These are phyloP conservation scores for Drosophila sucinea DNA, from an alignment of 1,140 invertebrate genomes.

Conservation along the genomic window DNA sequence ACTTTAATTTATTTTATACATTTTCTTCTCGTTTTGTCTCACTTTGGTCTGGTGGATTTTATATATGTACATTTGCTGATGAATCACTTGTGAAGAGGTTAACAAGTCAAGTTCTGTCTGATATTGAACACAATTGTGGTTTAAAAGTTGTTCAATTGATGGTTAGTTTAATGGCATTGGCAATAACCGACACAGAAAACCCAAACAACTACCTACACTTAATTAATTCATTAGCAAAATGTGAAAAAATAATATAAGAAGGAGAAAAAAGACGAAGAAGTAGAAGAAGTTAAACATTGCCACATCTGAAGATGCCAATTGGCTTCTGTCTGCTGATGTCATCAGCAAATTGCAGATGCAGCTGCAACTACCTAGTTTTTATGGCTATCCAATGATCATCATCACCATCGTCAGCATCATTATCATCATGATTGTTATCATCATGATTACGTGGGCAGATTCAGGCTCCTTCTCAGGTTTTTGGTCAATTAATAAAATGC, in stretches of 20 bases:
- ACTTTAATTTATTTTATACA: not conserved
- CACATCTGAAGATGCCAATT: slow-evolving; percentile 27
- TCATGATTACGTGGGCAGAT: slow-evolving; percentile 64
- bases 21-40: not conserved
- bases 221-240: slow-evolving; percentile 68
- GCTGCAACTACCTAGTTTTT: slow-evolving; percentile 55
- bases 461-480: slow-evolving; percentile 30
- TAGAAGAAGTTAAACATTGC: slow-evolving; percentile 28
- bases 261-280: not conserved
- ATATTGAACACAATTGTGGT: slow-evolving; percentile 5
- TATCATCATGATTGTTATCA: not conserved
- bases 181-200: slow-evolving; percentile 21
- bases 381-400: slow-evolving; percentile 40
- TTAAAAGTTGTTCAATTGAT: slow-evolving; percentile 39
- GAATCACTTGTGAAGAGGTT: not conserved
- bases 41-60: not conserved
- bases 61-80: not conserved
- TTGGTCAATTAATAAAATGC: slow-evolving; percentile 66
- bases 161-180: slow-evolving; percentile 7
- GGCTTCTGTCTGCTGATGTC: slow-evolving; percentile 43
- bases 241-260: slow-evolving; percentile 39
- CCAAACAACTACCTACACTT: slow-evolving; percentile 48
- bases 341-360: slow-evolving; percentile 28
- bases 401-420: not conserved
- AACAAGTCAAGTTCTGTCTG: slow-evolving; percentile 8